phyloP scores from a whole-genome alignment of 2,888 invertebrate species.

The Carterocephalus palaemon region DNA sequence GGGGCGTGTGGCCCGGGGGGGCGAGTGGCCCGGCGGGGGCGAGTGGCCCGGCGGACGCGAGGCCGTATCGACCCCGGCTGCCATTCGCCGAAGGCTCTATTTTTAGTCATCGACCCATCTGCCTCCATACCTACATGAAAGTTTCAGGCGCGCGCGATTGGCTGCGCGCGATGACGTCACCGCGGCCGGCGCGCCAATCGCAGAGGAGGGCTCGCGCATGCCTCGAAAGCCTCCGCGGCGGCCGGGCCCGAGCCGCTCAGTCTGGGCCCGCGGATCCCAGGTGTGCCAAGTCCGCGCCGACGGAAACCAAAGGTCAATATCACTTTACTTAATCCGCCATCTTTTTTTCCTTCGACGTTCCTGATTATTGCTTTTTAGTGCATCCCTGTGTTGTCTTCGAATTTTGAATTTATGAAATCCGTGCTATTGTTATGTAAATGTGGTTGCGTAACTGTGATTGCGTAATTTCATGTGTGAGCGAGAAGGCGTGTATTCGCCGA shows the following conservation, averaged over 20 bases:
- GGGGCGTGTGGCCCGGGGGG: too few relatives aligned
- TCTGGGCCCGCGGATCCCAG: conserved; percentile 71
- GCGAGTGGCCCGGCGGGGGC: too few relatives aligned
- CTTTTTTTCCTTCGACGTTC: conserved; percentile 33
- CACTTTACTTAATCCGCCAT: conserved; percentile 42
- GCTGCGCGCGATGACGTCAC: conserved; percentile 64
- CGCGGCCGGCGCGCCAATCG: conserved; percentile 55
- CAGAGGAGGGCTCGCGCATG: conserved; percentile 55
- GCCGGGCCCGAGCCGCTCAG: conserved; percentile 51
- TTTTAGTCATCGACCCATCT: conserved; percentile 68
- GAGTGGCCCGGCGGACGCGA: too few relatives aligned
- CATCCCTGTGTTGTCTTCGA: conserved; percentile 27
- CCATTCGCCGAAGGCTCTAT: conserved; percentile 52
- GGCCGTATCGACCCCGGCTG: conserved; percentile 38
- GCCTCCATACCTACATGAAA: conserved; percentile 69
- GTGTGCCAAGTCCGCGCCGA: conserved; percentile 68
- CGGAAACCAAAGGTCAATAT: conserved; percentile 63
- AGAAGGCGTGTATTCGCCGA: conserved; percentile 33
- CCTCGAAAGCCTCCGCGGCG: conserved; percentile 51
- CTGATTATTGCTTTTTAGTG: conserved; percentile 34
- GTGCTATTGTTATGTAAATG: conserved; percentile 32
- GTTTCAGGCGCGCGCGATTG: conserved; percentile 62
- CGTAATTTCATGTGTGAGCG: conserved; percentile 37
- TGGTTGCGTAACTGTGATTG: conserved; percentile 25
- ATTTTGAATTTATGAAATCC: conserved; percentile 25